Percentiles rank a stretch among this genome's conserved stretches.
phyloP scores from a whole-genome alignment of 2,797 vertebrate species.

The Chlorospingus flavigularis region DNA sequence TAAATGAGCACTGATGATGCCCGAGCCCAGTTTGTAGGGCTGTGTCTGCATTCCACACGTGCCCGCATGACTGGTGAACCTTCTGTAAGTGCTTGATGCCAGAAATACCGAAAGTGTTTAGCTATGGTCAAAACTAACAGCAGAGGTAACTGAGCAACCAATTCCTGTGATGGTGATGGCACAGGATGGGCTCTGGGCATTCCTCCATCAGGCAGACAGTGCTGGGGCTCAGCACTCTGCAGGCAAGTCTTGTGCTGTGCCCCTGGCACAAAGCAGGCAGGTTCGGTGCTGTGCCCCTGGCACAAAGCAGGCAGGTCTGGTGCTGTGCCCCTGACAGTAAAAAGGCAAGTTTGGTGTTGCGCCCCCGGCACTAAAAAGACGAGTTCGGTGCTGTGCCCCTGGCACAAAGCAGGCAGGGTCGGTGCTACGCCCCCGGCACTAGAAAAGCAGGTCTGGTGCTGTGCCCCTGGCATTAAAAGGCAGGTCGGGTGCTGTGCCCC shows the following conservation, averaged over 20 bases:
- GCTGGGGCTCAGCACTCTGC: neutral
- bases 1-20: neutral
- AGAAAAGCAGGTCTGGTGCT: neutral
- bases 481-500: neutral
- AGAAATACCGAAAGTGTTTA: accelerated
- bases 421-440: neutral
- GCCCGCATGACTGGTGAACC: accelerated
- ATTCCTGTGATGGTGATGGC: accelerated
- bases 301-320: neutral
- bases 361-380: neutral
- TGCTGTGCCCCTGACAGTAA: neutral
- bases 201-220: neutral
- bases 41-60: neutral
- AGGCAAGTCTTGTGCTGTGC: neutral
- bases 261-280: neutral
- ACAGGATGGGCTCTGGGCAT: accelerated
- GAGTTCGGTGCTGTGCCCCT: neutral
- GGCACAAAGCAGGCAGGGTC: neutral
- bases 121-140: neutral
- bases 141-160: accelerated
- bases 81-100: accelerated
- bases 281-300: neutral
- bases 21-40: neutral
- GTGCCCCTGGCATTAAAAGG: neutral
- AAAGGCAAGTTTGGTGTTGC: neutral